Evolutionary conservation across 1,140 invertebrate genomes (phyloP).

Genomic region (Euura lappo): DNA sequence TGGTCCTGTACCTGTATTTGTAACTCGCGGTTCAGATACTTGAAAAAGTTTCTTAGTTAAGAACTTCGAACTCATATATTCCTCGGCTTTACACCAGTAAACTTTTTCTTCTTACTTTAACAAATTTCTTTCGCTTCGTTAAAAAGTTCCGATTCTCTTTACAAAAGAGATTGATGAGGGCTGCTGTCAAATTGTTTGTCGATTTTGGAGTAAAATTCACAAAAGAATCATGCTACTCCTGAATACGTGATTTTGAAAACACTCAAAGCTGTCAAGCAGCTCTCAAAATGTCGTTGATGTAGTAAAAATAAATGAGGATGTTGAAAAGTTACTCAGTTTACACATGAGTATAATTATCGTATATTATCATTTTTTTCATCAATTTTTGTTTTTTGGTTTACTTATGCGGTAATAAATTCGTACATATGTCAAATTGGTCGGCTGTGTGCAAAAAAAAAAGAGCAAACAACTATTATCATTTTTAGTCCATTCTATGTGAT

Average conservation of each 20-base stretch:
- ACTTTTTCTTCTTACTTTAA: neutral
- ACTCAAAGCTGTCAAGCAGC: too few species aligned
- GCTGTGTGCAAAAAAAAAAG: neutral
- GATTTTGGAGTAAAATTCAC: too few species aligned
- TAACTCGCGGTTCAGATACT: neutral
- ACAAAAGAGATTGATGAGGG: neutral
- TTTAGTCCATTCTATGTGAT: too few species aligned
- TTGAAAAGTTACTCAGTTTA: too few species aligned
- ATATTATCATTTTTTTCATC: too few species aligned
- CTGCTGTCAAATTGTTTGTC: too few species aligned
- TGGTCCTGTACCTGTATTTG: neutral
- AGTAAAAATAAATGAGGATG: too few species aligned
- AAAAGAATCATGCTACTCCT: too few species aligned
- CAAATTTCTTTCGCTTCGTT: neutral
- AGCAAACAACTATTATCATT: too few species aligned
- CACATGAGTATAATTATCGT: too few species aligned
- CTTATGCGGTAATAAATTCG: neutral
- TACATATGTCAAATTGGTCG: constrained; percentile 1
- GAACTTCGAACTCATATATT: neutral
- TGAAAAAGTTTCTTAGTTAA: neutral
- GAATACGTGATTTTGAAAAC: too few species aligned
- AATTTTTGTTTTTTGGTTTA: neutral
- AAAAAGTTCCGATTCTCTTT: neutral
- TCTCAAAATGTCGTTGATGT: too few species aligned
- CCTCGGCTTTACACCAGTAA: neutral